Percentiles rank a stretch among this genome's conserved stretches.
Conservation (phyloP, 2,797 vertebrate species). For the Sciurus vulgaris region DNA sequence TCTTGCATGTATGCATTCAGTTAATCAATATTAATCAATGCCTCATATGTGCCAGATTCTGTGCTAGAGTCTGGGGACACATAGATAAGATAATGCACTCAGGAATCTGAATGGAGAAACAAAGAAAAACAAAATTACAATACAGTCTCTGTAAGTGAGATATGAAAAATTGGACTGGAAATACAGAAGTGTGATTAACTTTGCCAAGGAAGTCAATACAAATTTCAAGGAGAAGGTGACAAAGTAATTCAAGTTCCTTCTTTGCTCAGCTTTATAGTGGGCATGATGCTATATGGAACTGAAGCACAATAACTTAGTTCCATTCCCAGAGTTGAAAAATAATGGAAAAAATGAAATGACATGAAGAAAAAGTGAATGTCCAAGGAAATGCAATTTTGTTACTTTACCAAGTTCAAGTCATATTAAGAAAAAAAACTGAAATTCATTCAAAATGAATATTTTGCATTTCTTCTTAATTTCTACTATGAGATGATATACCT, state of each 20-base stretch:
- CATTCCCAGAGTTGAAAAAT: background rate
- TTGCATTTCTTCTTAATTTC: slow-evolving; percentile 53
- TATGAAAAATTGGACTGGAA: background rate
- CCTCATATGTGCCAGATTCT: background rate
- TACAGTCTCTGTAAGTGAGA: background rate
- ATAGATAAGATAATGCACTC: background rate
- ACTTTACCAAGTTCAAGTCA: slow-evolving; percentile 17
- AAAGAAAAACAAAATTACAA: background rate
- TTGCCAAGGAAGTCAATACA: background rate
- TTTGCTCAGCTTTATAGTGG: background rate
- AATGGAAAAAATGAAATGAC: slow-evolving; percentile 48
- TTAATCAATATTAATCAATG: background rate
- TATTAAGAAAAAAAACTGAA: slow-evolving; percentile 31
- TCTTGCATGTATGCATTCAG: background rate
- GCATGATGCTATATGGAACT: background rate
- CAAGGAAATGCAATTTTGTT: background rate
- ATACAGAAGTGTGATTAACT: background rate
- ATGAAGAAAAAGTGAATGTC: background rate
- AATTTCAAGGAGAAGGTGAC: slow-evolving; percentile 27
- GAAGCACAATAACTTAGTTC: background rate
- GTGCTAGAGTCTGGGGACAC: background rate
- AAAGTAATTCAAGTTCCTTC: background rate
- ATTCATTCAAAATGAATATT: slow-evolving; percentile 50
- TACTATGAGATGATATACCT: slow-evolving; percentile 41
- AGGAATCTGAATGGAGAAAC: background rate